These are phyloP conservation scores for Coturnix japonica DNA, from an alignment of 2,113 vertebrate genomes.

Conservation along the genomic window DNA sequence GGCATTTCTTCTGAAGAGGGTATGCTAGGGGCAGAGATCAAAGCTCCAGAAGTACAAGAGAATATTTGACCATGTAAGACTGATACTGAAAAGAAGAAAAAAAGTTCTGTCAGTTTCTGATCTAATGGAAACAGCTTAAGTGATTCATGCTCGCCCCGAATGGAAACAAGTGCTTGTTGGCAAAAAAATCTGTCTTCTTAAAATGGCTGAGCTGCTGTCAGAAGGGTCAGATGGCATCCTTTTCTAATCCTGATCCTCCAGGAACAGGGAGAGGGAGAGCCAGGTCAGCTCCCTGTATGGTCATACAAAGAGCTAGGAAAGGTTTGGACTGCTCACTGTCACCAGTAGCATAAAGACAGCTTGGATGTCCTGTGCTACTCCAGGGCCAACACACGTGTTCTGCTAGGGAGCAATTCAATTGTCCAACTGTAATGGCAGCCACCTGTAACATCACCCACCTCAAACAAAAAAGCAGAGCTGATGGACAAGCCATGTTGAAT, in stretches of 20 bases:
- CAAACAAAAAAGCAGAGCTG: not conserved
- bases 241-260: not conserved
- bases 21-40: not conserved
- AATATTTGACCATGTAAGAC: not conserved
- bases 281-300: not conserved
- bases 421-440: not conserved
- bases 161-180: not conserved
- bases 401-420: not conserved
- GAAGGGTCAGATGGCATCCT: not conserved
- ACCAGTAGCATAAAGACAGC: not conserved
- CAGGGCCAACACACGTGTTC: not conserved
- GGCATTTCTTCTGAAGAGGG: not conserved
- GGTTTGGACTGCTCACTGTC: too few species aligned
- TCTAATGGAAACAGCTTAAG: not conserved
- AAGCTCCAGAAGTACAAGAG: not conserved
- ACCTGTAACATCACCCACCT: not conserved
- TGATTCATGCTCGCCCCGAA: not conserved
- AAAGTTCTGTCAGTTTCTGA: not conserved
- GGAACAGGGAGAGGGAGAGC: not conserved
- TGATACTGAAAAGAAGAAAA: not conserved
- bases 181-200: not conserved
- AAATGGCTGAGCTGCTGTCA: not conserved
- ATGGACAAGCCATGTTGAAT: accelerated
- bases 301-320: not conserved
- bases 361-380: not conserved